Conservation (phyloP, 2,113 vertebrate genomes). For the Grantiella picta region DNA sequence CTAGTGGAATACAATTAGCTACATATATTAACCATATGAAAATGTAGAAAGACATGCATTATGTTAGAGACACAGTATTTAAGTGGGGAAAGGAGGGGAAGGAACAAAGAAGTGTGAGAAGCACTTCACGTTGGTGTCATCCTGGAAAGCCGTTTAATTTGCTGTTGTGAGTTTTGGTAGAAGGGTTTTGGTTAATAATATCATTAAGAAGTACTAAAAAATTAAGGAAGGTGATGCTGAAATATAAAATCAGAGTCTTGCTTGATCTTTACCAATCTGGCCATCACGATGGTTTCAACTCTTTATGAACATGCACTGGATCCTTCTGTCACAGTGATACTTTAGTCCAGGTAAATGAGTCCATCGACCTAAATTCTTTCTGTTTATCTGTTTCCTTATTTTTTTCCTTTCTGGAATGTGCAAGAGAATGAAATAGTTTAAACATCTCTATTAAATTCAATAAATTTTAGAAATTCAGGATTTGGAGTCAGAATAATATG, state of each 20-base stretch:
- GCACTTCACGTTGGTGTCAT: background rate
- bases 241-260: background rate
- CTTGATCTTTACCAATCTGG: background rate
- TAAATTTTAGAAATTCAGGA: background rate
- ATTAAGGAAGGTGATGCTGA: background rate
- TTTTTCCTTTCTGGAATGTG: background rate
- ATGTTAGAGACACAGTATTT: background rate
- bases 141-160: background rate
- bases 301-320: background rate
- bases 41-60: background rate
- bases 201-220: background rate
- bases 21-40: background rate
- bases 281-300: background rate
- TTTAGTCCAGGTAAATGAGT: background rate
- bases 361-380: background rate
- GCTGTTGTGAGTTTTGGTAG: background rate
- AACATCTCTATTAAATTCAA: background rate
- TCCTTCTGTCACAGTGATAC: background rate
- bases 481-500: background rate
- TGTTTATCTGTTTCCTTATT: background rate
- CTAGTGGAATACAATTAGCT: background rate
- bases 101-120: background rate
- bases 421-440: background rate
- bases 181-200: background rate
- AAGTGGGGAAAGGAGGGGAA: background rate